phyloP scores from a whole-genome alignment of 2,797 vertebrate species.

The Falco rusticolus region DNA sequence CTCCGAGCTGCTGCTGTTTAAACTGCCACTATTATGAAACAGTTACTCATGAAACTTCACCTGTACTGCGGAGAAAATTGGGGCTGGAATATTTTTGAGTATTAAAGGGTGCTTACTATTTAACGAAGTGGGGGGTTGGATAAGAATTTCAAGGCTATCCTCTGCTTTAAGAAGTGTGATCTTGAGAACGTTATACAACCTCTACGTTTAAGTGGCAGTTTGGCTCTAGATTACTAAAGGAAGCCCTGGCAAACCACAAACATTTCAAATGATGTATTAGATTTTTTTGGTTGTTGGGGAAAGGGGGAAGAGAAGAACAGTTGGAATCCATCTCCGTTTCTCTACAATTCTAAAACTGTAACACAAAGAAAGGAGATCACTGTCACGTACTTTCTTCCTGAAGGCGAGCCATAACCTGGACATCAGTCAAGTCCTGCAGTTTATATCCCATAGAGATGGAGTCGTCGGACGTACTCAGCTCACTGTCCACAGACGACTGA shows the following conservation, averaged over 20 bases:
- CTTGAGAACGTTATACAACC: neutral
- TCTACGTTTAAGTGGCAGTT: neutral
- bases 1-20: neutral
- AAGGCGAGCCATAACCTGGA: constrained; percentile 94
- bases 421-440: constrained; percentile 92
- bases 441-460: constrained; percentile 96
- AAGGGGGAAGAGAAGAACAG: neutral
- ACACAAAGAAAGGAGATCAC: neutral
- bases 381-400: constrained; percentile 90
- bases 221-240: neutral
- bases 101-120: neutral
- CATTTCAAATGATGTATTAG: neutral
- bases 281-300: neutral
- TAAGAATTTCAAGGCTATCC: no score
- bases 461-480: constrained; percentile 92
- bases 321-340: neutral
- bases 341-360: neutral
- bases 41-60: neutral
- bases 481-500: constrained; percentile 92
- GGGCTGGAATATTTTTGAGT: no score
- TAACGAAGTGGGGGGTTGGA: neutral
- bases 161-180: neutral
- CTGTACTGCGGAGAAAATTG: neutral
- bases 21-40: no score
- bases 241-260: neutral